These are phyloP conservation scores for Pogona vitticeps DNA, from an alignment of 2,113 vertebrate genomes.

Conservation along the genomic window DNA sequence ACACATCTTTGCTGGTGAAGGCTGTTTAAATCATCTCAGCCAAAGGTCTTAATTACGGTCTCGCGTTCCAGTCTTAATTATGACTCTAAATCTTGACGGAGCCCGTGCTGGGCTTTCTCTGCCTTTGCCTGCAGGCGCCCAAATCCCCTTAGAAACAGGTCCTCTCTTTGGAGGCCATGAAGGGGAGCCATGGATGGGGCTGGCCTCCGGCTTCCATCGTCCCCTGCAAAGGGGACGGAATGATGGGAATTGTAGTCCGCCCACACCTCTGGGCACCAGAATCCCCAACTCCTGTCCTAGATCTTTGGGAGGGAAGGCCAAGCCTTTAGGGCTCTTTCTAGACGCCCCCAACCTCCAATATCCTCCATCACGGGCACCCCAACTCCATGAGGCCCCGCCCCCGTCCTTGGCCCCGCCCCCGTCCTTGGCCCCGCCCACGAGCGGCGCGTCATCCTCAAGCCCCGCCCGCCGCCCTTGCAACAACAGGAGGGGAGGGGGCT, in stretches of 20 bases:
- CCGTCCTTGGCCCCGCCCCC: not conserved
- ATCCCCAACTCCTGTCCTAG: not conserved
- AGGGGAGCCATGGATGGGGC: too few relatives aligned
- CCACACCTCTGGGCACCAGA: not conserved
- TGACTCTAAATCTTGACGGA: not conserved
- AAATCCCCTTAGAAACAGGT: too few relatives aligned
- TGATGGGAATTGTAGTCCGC: not conserved
- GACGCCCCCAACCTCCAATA: too few relatives aligned
- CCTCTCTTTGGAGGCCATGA: too few relatives aligned
- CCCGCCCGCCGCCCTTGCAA: not conserved
- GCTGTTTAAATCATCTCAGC: too few relatives aligned
- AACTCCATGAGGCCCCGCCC: not conserved
- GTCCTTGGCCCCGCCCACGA: not conserved
- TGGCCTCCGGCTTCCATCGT: not conserved
- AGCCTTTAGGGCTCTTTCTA: too few relatives aligned
- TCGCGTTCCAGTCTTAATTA: not conserved
- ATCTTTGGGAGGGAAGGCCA: not conserved
- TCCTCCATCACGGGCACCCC: too few relatives aligned
- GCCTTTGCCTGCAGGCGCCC: too few relatives aligned
- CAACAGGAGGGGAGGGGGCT: too few relatives aligned
- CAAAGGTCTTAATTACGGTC: too few relatives aligned
- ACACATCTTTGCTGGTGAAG: rapidly evolving
- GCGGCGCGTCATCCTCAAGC: not conserved
- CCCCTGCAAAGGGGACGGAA: not conserved
- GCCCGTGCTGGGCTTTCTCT: too few relatives aligned